Evolutionary conservation across 2,113 vertebrate genomes (phyloP).

Genomic region (Poeciliopsis prolifica): DNA sequence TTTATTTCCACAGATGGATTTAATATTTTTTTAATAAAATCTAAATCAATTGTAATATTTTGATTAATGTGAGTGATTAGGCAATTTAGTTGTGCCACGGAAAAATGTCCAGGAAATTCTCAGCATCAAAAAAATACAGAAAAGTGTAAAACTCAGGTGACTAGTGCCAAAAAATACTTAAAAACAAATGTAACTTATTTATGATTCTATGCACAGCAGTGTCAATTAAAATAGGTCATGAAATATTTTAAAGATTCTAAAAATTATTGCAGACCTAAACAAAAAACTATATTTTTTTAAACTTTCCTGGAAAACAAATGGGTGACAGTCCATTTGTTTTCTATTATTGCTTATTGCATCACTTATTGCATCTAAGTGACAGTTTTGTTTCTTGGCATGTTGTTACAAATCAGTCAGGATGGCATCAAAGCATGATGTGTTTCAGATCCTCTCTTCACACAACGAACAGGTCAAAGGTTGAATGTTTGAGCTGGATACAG

Average conservation of each 20-base stretch:
- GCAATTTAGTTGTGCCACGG: constrained; percentile 74
- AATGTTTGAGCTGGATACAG: not conserved
- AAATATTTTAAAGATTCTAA: not conserved
- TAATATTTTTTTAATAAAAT: constrained; percentile 78
- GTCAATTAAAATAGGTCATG: not conserved
- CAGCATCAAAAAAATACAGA: constrained; percentile 15
- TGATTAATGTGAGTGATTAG: constrained; percentile 80
- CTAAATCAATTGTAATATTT: constrained; percentile 82
- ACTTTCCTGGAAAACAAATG: no score
- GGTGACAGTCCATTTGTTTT: no score
- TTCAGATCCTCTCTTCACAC: not conserved
- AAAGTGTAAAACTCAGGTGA: not conserved
- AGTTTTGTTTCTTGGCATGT: not conserved
- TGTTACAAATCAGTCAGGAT: not conserved
- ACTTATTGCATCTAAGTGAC: not conserved
- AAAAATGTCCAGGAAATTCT: constrained; percentile 46
- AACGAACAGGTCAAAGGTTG: not conserved
- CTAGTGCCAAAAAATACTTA: not conserved
- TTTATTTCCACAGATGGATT: constrained; percentile 82
- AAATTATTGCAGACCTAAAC: not conserved
- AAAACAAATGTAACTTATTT: not conserved
- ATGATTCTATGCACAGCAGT: not conserved
- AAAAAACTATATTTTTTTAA: not conserved
- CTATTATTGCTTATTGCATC: no score
- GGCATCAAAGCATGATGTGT: not conserved